These are phyloP conservation scores for Chaetodon trifasciatus DNA, from an alignment of 2,797 vertebrate species.

Conservation along the genomic window DNA sequence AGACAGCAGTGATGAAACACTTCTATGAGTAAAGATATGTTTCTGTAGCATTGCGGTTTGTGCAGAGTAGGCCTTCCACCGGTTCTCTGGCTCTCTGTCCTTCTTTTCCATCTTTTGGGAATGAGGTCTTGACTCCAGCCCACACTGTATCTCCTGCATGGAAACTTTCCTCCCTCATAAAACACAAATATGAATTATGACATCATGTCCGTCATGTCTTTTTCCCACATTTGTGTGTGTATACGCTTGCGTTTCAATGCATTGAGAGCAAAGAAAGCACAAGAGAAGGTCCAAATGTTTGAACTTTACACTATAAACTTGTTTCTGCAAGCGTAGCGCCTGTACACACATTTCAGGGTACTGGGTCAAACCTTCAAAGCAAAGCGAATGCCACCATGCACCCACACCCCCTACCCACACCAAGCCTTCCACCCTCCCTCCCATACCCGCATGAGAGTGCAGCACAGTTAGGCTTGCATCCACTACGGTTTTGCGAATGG, in stretches of 20 bases:
- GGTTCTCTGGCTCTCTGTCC: constrained; percentile 42
- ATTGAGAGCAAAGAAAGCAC: constrained; percentile 7
- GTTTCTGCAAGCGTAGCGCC: constrained; percentile 36
- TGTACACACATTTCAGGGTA: constrained; percentile 34
- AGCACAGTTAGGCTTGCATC: constrained; percentile 61
- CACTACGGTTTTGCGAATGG: constrained; percentile 61
- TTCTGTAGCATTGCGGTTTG: constrained; percentile 12
- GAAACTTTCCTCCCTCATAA: constrained; percentile 59
- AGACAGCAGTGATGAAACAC: background rate
- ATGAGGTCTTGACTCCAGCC: constrained; percentile 56
- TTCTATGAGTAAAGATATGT: constrained; percentile 10
- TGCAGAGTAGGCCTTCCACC: constrained; percentile 36
- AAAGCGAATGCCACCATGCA: constrained; percentile 52
- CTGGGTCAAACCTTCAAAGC: constrained; percentile 66
- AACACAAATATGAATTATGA: constrained; percentile 55
- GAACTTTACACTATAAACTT: constrained; percentile 34
- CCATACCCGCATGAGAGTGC: constrained; percentile 65
- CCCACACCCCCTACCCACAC: constrained; percentile 4
- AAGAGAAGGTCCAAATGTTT: constrained; percentile 7
- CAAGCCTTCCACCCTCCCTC: constrained; percentile 37
- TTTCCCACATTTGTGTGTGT: constrained; percentile 31
- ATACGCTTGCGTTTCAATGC: background rate
- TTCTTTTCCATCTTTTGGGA: constrained; percentile 57
- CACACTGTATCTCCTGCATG: constrained; percentile 52
- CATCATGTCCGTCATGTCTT: constrained; percentile 39